Base-by-base conservation (phyloP, 1,140 invertebrate species). In the Dysdera silvatica region DNA sequence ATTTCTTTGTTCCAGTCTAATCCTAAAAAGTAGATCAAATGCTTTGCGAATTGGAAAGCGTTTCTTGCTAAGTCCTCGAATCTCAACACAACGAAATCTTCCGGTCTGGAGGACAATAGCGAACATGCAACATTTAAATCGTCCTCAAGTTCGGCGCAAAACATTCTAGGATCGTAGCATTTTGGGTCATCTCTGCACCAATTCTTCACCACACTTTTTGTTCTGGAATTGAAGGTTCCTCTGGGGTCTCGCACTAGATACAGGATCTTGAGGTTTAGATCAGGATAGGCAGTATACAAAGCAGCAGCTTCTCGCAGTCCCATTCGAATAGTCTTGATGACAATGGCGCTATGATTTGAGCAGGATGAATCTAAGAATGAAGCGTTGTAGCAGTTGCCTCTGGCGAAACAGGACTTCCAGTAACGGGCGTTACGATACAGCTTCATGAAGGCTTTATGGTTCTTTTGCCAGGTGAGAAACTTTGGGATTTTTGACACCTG, bases 61-160 rank as follows among this genome's bases (percentile, higher is more conserved):
- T 88, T 81, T 14, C 89, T 70, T 0, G 88, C 88, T n/a, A 93
- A 74, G 72, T 93, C 89, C 77, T 93, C 90, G 72, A 91, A 93
- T n/a, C 68, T 60, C 2, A 70, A n/a, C 7, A 71, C 28, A 4
- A 61, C 24, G 37, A 93, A 85, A 61, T 82, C 80, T 45, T 80
- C 73, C 12, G 88, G 86, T 79, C 85, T 90, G 45, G 82, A 75
- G 69, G 82, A 80, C 7, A 80, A 75, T 54, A 93, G 76, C 41
- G 80, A 71, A 7, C 84, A 79, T 20, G 88, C 88, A 29, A 85
- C 83, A 18, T 61, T 32, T 18, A 69, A 10, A 43, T 69, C 90
- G 37, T 84, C 82, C 7, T 86, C 83, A 76, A 93, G 83, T 75
- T 92, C 89, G 29, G 82, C 80, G 74, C 91, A 94, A 1, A 92